Evolutionary conservation across 2,797 vertebrate species (phyloP).

Genomic region (Oophaga sylvatica): DNA sequence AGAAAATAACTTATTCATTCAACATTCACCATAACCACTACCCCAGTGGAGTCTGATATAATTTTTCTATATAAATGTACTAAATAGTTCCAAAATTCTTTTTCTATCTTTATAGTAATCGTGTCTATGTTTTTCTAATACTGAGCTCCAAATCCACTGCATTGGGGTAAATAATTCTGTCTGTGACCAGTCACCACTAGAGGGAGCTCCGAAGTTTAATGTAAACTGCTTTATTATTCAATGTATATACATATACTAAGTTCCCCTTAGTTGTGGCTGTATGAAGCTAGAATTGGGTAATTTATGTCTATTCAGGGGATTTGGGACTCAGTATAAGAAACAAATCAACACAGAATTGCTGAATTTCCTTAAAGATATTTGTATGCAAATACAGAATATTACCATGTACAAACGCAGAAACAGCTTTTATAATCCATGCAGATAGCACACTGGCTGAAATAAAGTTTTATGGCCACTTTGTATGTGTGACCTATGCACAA

Average conservation of each 20-base stretch:
- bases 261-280: not conserved
- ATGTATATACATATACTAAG: not conserved
- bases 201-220: not conserved
- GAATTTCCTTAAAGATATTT: not conserved
- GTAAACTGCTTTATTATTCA: not conserved
- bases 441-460: constrained; percentile 11
- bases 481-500: not conserved
- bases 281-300: not conserved
- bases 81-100: not conserved
- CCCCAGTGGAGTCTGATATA: not conserved
- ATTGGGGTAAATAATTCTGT: not conserved
- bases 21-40: not conserved
- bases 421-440: not conserved
- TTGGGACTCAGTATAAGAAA: not conserved
- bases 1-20: not conserved
- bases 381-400: not conserved
- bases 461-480: not conserved
- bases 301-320: not conserved
- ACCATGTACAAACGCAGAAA: not conserved
- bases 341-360: not conserved
- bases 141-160: not conserved
- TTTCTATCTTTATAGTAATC: not conserved
- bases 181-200: not conserved
- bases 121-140: not conserved
- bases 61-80: not conserved